A percentile compares a stretch with the other conserved stretches of the same genome.
Evolutionary conservation across 2,797 vertebrate species (phyloP).

Genomic region (Rhadinocentrus ornatus): DNA sequence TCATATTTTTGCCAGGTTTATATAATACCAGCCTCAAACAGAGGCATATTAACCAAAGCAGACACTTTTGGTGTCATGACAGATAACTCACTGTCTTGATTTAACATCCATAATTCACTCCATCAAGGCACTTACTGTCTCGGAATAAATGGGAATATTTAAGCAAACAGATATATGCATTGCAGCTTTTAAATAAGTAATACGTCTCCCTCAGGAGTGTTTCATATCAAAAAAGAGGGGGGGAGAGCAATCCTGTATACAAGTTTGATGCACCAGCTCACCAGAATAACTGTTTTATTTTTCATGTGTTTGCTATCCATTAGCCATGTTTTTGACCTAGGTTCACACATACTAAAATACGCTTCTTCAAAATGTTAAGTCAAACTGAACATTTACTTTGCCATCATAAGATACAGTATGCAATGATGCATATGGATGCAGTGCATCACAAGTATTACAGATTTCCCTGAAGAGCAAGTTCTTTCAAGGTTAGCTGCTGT

Average conservation of each 20-base stretch:
- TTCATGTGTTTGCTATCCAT: slow-evolving; percentile 77
- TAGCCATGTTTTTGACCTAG: slow-evolving; percentile 71
- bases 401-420: slow-evolving; percentile 46
- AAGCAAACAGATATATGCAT: slow-evolving; percentile 82
- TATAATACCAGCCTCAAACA: slow-evolving; percentile 55
- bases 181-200: slow-evolving; percentile 84
- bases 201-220: slow-evolving; percentile 68
- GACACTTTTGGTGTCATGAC: slow-evolving; percentile 77
- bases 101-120: slow-evolving; percentile 82
- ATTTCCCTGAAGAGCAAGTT: slow-evolving; percentile 13
- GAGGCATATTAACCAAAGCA: slow-evolving; percentile 62
- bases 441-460: slow-evolving; percentile 15
- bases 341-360: slow-evolving; percentile 70
- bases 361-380: slow-evolving; percentile 68
- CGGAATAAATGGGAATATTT: slow-evolving; percentile 84
- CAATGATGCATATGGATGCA: slow-evolving; percentile 53
- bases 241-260: slow-evolving; percentile 66
- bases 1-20: slow-evolving; percentile 25
- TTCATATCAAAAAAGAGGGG: slow-evolving; percentile 61
- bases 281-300: slow-evolving; percentile 74
- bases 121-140: slow-evolving; percentile 81
- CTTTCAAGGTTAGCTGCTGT: slow-evolving; percentile 28
- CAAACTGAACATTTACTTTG: slow-evolving; percentile 63
- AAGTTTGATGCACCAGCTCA: slow-evolving; percentile 70
- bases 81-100: slow-evolving; percentile 81